Conservation (phyloP, 2,797 vertebrate genomes). For the Capromys pilorides region DNA sequence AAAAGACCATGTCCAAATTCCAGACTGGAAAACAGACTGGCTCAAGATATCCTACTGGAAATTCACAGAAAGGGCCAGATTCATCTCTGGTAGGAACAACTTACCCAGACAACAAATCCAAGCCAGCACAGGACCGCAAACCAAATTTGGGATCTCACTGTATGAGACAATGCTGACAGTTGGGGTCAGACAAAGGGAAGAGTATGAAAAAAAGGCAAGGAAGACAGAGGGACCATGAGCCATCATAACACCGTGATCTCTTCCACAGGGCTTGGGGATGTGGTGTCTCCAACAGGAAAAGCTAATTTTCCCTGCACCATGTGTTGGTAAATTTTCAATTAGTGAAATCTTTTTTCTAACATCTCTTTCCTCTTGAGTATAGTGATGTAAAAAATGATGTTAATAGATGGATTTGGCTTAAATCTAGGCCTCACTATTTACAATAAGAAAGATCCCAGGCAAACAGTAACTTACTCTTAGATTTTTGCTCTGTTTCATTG, state of each 20-base stretch:
- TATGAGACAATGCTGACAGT: background rate
- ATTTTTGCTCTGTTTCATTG: too few species aligned
- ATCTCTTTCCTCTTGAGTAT: background rate
- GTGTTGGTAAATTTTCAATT: background rate
- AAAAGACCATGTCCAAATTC: slow-evolving; percentile 76
- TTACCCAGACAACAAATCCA: slow-evolving; percentile 59
- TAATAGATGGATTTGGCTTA: background rate
- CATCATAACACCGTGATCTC: background rate
- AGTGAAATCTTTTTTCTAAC: background rate
- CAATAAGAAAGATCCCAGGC: background rate
- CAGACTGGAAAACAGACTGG: slow-evolving; percentile 83
- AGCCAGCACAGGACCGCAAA: slow-evolving; percentile 34
- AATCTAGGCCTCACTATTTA: background rate
- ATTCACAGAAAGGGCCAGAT: slow-evolving; percentile 74
- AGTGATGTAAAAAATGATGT: background rate
- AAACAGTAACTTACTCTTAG: background rate
- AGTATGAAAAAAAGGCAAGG: background rate
- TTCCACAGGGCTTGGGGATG: accelerated
- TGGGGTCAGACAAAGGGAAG: background rate
- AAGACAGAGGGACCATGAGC: background rate
- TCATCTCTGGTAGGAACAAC: slow-evolving; percentile 36
- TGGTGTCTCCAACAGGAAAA: background rate
- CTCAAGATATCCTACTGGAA: slow-evolving; percentile 80
- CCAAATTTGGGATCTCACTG: background rate
- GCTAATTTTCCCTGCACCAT: background rate